Conservation (phyloP, 2,888 invertebrate genomes). For the Epistrophe grossulariae region DNA sequence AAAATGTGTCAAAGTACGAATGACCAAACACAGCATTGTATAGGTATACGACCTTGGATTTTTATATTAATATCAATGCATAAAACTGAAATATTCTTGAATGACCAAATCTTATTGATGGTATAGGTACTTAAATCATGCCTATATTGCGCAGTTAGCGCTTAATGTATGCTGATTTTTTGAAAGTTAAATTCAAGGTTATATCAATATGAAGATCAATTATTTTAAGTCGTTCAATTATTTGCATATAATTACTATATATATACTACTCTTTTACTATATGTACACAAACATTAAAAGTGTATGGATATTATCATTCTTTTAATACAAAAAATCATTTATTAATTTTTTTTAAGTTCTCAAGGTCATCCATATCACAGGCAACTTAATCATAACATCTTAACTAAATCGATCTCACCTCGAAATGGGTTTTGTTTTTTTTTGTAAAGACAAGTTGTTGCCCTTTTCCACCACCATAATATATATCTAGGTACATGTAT, state of each 20-base stretch:
- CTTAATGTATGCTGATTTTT: no score
- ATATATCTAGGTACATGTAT: background rate
- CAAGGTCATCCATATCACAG: background rate
- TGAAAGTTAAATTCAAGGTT: no score
- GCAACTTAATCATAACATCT: background rate
- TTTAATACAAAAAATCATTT: background rate
- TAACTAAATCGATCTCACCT: slow-evolving; percentile 10
- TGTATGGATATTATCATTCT: background rate
- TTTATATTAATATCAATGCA: no score
- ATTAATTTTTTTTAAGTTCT: background rate
- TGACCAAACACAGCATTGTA: no score
- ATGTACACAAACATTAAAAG: background rate
- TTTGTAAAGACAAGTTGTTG: slow-evolving; percentile 1
- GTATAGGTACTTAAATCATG: no score
- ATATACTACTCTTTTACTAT: background rate
- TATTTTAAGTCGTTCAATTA: background rate
- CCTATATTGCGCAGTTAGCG: no score
- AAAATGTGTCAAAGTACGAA: no score
- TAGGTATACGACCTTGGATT: no score
- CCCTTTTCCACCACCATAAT: background rate
- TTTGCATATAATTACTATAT: background rate
- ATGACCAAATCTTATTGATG: no score
- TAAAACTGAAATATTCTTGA: no score
- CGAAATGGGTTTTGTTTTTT: background rate
- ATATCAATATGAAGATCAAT: background rate